A percentile compares a stretch with the other conserved stretches of the same genome.
Evolutionary conservation across 2,888 invertebrate genomes (phyloP).

Genomic region (Notodonta dromedarius): DNA sequence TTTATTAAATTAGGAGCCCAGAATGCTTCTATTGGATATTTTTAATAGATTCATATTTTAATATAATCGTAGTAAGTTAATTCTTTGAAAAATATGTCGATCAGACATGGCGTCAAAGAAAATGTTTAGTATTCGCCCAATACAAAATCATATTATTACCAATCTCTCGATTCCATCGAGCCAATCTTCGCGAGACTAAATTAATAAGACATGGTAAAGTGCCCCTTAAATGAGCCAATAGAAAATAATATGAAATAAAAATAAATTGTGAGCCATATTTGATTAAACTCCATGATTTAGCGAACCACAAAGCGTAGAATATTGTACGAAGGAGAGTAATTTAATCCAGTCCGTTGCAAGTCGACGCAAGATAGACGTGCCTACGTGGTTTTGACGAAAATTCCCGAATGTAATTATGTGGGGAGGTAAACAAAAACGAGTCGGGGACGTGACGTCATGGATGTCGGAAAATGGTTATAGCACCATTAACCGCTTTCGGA

Average conservation of each 20-base stretch:
- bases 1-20: slow-evolving; percentile 21
- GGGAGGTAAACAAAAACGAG: slow-evolving; percentile 16
- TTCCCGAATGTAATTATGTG: slow-evolving; percentile 35
- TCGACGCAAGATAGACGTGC: slow-evolving; percentile 34
- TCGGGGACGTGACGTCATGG: slow-evolving; percentile 10
- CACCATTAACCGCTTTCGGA: too few relatives aligned
- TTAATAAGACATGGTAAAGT: slow-evolving; percentile 22
- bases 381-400: slow-evolving; percentile 26
- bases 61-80: neutral
- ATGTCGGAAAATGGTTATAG: slow-evolving; percentile 12
- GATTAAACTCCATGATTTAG: neutral
- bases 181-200: slow-evolving; percentile 15
- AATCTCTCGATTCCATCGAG: neutral
- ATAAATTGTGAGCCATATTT: neutral
- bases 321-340: slow-evolving; percentile 28
- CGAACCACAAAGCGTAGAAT: neutral
- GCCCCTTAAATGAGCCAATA: slow-evolving; percentile 12
- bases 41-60: neutral
- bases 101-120: neutral
- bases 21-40: neutral
- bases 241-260: slow-evolving; percentile 1
- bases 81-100: neutral
- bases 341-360: slow-evolving; percentile 26
- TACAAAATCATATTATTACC: neutral
- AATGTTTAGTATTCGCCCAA: neutral